phyloP scores from a whole-genome alignment of 2,888 invertebrate species.

The Portevinia maculata region DNA sequence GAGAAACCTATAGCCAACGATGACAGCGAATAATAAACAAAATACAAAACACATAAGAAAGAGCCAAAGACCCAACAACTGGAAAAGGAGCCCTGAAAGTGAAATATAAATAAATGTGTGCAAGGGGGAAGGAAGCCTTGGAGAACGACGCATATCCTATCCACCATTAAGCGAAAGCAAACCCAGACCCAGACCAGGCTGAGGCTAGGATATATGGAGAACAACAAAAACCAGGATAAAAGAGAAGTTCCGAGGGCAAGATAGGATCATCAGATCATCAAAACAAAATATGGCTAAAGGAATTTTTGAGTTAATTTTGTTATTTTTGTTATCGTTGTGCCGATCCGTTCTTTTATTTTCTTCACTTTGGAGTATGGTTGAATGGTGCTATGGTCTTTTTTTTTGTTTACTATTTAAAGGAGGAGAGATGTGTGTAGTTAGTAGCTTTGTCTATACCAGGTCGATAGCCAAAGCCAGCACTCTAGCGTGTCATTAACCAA shows the following conservation, averaged over 20 bases:
- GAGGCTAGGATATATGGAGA: conserved; percentile 24
- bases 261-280: conserved; percentile 62
- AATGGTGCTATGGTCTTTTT: conserved; percentile 24
- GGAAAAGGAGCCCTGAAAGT: conserved; percentile 20
- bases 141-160: conserved; percentile 20
- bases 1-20: conserved; percentile 47
- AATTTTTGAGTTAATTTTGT: conserved; percentile 53
- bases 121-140: conserved; percentile 7
- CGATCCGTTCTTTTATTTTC: conserved; percentile 7
- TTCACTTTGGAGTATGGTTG: conserved; percentile 8
- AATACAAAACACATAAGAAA: neutral
- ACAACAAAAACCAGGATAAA: conserved; percentile 46
- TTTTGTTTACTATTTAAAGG: conserved; percentile 22
- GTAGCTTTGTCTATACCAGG: conserved; percentile 3
- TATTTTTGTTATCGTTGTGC: neutral
- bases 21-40: conserved; percentile 47
- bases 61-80: neutral
- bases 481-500: conserved; percentile 59
- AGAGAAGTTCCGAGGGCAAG: conserved; percentile 53
- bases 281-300: conserved; percentile 62
- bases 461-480: conserved; percentile 38
- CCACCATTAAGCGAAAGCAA: conserved; percentile 4
- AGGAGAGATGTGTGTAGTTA: neutral
- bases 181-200: neutral
- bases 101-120: conserved; percentile 12